phyloP scores from a whole-genome alignment of 2,888 invertebrate genomes.

The Melitaea athalia region DNA sequence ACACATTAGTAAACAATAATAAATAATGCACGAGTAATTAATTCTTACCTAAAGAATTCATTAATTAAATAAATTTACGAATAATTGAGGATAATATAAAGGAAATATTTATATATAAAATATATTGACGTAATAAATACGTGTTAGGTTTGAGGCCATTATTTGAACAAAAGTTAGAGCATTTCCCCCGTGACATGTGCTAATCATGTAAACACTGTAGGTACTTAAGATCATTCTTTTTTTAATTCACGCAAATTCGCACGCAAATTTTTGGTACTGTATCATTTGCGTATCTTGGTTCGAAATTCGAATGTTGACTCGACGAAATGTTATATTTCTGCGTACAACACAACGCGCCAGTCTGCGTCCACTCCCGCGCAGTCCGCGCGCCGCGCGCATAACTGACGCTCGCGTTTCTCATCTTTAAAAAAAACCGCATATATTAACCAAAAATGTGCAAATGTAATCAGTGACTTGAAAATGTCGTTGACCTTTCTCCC shows the following conservation, averaged over 20 bases:
- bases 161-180: neutral
- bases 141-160: neutral
- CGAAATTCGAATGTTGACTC: slow-evolving; percentile 31
- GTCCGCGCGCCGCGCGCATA: slow-evolving; percentile 50
- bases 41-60: neutral
- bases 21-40: neutral
- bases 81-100: neutral
- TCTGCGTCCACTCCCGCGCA: slow-evolving; percentile 43
- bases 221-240: slow-evolving; percentile 4
- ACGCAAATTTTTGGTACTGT: slow-evolving; percentile 29
- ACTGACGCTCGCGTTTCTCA: slow-evolving; percentile 52
- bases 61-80: neutral
- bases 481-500: slow-evolving; percentile 57
- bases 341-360: slow-evolving; percentile 18
- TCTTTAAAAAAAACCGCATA: slow-evolving; percentile 31
- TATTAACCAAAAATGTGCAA: slow-evolving; percentile 40
- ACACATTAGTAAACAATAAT: no score
- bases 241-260: slow-evolving; percentile 6
- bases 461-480: slow-evolving; percentile 43
- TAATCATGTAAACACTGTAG: neutral
- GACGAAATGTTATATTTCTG: slow-evolving; percentile 31
- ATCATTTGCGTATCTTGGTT: slow-evolving; percentile 38
- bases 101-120: neutral
- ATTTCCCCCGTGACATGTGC: neutral
- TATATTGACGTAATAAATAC: neutral